Evolutionary conservation across 2,888 invertebrate species (phyloP), one percentile per base, ranked within the genome.

Genomic region (Lasioglossum marginatum): DNA sequence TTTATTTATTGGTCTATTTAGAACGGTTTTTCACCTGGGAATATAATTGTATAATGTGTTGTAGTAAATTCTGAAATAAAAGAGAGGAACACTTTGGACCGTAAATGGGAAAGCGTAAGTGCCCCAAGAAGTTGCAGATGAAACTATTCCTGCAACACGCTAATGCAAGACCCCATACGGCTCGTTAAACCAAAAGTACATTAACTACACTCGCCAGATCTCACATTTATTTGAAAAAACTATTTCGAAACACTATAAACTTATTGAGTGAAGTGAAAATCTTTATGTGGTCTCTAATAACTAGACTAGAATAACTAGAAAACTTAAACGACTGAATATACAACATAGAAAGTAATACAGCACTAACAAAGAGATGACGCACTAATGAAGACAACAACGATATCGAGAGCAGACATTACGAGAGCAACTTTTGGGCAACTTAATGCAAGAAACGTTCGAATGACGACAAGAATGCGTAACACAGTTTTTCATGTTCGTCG

Each of bases 41-140:
- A 12, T n/a, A 57, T n/a, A 57, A 57, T 57, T 12, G 57, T 0
- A n/a, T 57, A n/a, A n/a, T 57, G n/a, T 57, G 57, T n/a, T n/a
- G 57, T 4, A 57, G n/a, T 57, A 57, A n/a, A 57, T 12, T n/a
- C n/a, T n/a, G 57, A n/a, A n/a, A 52, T 52, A n/a, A 52, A 57
- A 57, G 57, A 57, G 57, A 57, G 12, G 12, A 57, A 12, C 57
- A 12, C n/a, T 57, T 57, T 10, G n/a, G 57, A 57, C 57, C 57
- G n/a, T 57, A n/a, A 57, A n/a, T n/a, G 57, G 57, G 57, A 12
- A 57, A 57, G 31, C 63, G 31, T 63, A 63, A 63, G 63, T 63
- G 63, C 63, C 8, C 1, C 34, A 34, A 63, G 31, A 5, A 63
- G 31, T 34, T 27, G n/a, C 19, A 63, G 57, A 57, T n/a, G 57